A percentile compares a stretch with the other conserved stretches of the same genome.
These are phyloP conservation scores for Bufotes viridis DNA, from an alignment of 2,797 vertebrate species.

Conservation along the genomic window DNA sequence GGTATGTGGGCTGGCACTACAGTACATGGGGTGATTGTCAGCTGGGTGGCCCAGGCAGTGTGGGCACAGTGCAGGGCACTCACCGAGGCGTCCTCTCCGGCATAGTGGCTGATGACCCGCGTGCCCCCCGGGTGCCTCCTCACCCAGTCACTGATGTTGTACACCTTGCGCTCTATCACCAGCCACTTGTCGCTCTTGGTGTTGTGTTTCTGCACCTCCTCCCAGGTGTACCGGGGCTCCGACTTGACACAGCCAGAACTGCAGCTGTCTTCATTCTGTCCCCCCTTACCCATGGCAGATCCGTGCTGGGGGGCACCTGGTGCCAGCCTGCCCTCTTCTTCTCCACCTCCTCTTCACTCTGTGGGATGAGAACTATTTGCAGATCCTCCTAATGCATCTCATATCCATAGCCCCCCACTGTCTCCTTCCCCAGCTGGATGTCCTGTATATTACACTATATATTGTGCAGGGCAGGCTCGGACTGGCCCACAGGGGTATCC, in stretches of 20 bases:
- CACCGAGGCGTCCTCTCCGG: constrained; percentile 92
- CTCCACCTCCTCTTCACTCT: constrained; percentile 62
- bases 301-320: constrained; percentile 32
- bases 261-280: constrained; percentile 68
- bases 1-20: not conserved
- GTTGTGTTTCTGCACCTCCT: constrained; percentile 83
- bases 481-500: too few species aligned
- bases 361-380: constrained; percentile 12
- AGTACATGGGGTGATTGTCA: not conserved
- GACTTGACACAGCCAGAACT: constrained; percentile 63
- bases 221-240: constrained; percentile 80
- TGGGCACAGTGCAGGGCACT: constrained; percentile 59
- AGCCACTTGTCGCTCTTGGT: constrained; percentile 83
- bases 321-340: constrained; percentile 35
- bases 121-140: constrained; percentile 81
- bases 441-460: not conserved
- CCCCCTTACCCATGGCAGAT: constrained; percentile 68
- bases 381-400: not conserved
- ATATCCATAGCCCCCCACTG: not conserved
- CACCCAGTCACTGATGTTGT: constrained; percentile 84
- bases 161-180: constrained; percentile 88
- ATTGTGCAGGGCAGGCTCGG: too few species aligned
- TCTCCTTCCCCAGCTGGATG: not conserved
- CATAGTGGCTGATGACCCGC: constrained; percentile 82
- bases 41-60: too few species aligned